Evolutionary conservation across 92 coral and sea anemone genomes (phyloP).

Genomic region (Parazoanthus darwini): DNA sequence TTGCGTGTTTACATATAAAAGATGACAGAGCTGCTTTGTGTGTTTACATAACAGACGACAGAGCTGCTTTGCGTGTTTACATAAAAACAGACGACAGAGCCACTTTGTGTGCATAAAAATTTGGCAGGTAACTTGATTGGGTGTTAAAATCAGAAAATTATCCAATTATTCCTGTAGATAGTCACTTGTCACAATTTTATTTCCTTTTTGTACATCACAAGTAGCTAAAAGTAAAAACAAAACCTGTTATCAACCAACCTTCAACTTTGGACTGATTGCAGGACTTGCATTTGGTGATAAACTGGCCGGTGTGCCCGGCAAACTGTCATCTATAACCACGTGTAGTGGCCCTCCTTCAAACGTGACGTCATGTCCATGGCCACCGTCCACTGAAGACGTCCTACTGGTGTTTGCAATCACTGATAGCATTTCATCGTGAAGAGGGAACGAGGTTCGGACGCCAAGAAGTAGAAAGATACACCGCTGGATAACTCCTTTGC

Average conservation of each 20-base stretch:
- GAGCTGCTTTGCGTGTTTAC: too few species aligned
- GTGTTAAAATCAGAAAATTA: too few species aligned
- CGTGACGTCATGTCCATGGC: not conserved
- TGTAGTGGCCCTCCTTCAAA: slow-evolving; percentile 49
- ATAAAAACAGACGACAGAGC: too few species aligned
- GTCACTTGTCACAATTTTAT: not conserved
- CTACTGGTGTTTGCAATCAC: slow-evolving; percentile 56
- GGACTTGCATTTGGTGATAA: slow-evolving; percentile 64
- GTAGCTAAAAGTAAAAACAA: too few species aligned
- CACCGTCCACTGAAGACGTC: slow-evolving; percentile 26
- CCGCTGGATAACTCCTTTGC: slow-evolving; percentile 79
- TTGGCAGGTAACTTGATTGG: too few species aligned
- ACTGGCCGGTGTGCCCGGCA: slow-evolving; percentile 57
- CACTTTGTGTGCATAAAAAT: too few species aligned
- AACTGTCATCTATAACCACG: slow-evolving; percentile 51
- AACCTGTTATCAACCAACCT: slow-evolving; percentile 26
- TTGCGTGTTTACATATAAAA: too few species aligned
- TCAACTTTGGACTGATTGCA: slow-evolving; percentile 62
- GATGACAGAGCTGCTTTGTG: too few species aligned
- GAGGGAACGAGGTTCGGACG: slow-evolving; percentile 75
- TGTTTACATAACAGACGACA: too few species aligned
- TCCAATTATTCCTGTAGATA: too few species aligned
- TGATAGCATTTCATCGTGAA: slow-evolving; percentile 64
- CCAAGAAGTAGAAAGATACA: slow-evolving; percentile 83
- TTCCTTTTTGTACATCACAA: not conserved